Evolutionary conservation across 2,797 vertebrate species (phyloP), one percentile per base, ranked within the genome.

Genomic region (Acanthurus tractus): DNA sequence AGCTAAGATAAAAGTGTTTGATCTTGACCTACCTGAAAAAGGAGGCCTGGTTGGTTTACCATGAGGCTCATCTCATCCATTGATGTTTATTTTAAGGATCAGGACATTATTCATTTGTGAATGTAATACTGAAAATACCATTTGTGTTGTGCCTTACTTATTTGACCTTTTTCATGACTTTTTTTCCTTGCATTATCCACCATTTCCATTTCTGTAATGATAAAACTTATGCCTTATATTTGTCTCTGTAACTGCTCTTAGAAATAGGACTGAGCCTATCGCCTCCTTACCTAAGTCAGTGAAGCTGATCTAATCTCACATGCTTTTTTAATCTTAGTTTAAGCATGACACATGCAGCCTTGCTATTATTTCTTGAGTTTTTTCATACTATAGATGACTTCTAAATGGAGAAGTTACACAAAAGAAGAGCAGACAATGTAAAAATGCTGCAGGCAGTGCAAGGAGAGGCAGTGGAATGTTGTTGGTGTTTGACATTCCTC

Each of bases 401-500:
- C 70, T 86, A 70, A 88, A 86, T 70, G 84, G 79, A 80, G 62
- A 82, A 83, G 81, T 87, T 56, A 70, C 72, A 91, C 91, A 93
- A 94, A 92, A 90, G 91, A 83, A 66, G 79, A 88, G 83, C 89
- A 91, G 79, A 93, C 93, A 93, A 94, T 93, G 86, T 82, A 56
- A 86, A 89, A 89, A 83, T 87, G 92, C 94, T 92, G 90, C 91
- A 93, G 93, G 93, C 93, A 78, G 86, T 89, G 87, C 90, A 92
- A 93, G 89, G 84, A 93, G 93, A 90, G 90, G 90, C 88, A 89
- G 57, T 87, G 95, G 95, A 96, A 96, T 96, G 95, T 92, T 94
- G 95, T 95, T 95, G 93, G 92, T 94, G 93, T 95, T 95, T 95
- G 94, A 93, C 94, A 95, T 95, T 95, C 95, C 92, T 90, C 83